A percentile compares a stretch with the other conserved stretches of the same genome.
Evolutionary conservation across 2,888 invertebrate genomes (phyloP).

Genomic region (Silvanus unidentatus): DNA sequence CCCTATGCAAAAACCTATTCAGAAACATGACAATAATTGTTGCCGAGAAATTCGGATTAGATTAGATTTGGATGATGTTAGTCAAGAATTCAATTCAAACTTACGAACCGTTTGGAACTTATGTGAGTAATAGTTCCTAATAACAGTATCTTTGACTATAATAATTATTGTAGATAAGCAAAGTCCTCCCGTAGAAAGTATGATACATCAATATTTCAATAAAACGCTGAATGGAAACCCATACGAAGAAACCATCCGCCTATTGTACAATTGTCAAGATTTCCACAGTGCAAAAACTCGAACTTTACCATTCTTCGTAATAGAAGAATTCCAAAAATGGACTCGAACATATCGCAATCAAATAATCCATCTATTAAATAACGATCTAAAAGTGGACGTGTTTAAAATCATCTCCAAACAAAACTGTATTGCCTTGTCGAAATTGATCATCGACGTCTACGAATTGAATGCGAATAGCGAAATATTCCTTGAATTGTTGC

Average conservation of each 20-base stretch:
- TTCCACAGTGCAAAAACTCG: constrained; percentile 59
- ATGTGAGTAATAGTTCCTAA: constrained; percentile 25
- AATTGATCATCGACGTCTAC: constrained; percentile 59
- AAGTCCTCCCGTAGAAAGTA: constrained; percentile 40
- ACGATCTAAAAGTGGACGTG: constrained; percentile 61
- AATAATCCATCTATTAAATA: constrained; percentile 48
- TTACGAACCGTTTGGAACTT: constrained; percentile 39
- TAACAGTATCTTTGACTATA: neutral
- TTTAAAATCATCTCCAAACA: constrained; percentile 67
- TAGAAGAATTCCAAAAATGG: constrained; percentile 57
- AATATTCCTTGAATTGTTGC: constrained; percentile 57
- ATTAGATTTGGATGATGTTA: constrained; percentile 46
- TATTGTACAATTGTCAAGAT: constrained; percentile 58
- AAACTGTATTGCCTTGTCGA: constrained; percentile 58
- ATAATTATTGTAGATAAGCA: constrained; percentile 39
- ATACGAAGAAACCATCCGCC: constrained; percentile 53
- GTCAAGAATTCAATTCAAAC: constrained; percentile 45
- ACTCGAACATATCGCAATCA: constrained; percentile 40
- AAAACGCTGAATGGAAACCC: constrained; percentile 50
- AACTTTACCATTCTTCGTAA: constrained; percentile 56
- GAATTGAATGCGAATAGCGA: constrained; percentile 57
- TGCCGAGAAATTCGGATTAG: constrained; percentile 43
- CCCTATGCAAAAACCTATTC: neutral
- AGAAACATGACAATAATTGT: constrained; percentile 33
- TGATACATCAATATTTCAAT: constrained; percentile 39